Evolutionary conservation across 37 sponge, comb jelly and placozoan genomes (phyloP).

Genomic region (Lycopodina hypogea): DNA sequence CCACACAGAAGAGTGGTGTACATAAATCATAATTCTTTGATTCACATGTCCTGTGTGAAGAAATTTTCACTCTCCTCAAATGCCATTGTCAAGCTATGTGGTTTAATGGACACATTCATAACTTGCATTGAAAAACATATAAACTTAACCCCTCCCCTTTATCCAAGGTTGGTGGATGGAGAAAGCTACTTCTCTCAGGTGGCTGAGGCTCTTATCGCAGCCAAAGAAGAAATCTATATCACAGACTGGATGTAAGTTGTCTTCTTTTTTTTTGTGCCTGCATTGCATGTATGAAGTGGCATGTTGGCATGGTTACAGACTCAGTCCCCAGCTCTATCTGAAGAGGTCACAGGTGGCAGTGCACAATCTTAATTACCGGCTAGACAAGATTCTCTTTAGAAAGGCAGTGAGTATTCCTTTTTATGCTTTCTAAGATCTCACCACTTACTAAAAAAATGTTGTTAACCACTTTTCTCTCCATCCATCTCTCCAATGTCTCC

Average conservation of each 20-base stretch:
- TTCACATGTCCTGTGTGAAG: too few species aligned
- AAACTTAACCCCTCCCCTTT: too few species aligned
- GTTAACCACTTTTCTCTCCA: too few species aligned
- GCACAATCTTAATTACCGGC: slow-evolving; percentile 28
- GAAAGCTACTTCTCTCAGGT: slow-evolving; percentile 43
- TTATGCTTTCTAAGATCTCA: too few species aligned
- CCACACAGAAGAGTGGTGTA: too few species aligned
- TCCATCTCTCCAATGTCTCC: too few species aligned
- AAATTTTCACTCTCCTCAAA: too few species aligned
- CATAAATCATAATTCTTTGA: too few species aligned
- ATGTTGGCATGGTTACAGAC: slow-evolving; percentile 5
- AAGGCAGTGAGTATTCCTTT: slow-evolving; percentile 53
- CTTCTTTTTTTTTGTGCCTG: neutral
- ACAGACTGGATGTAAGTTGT: slow-evolving; percentile 61
- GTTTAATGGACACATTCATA: too few species aligned
- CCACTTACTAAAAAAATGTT: too few species aligned
- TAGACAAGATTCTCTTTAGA: slow-evolving; percentile 49
- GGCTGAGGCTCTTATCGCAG: slow-evolving; percentile 50
- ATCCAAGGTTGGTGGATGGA: slow-evolving; percentile 64
- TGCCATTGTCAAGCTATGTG: too few species aligned
- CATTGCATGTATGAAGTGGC: neutral
- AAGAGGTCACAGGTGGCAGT: slow-evolving; percentile 27
- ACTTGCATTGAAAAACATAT: too few species aligned
- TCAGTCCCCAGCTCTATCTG: slow-evolving; percentile 56
- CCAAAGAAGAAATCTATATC: slow-evolving; percentile 62